These are phyloP conservation scores for Limanda limanda DNA, from an alignment of 2,113 vertebrate species.

Conservation along the genomic window DNA sequence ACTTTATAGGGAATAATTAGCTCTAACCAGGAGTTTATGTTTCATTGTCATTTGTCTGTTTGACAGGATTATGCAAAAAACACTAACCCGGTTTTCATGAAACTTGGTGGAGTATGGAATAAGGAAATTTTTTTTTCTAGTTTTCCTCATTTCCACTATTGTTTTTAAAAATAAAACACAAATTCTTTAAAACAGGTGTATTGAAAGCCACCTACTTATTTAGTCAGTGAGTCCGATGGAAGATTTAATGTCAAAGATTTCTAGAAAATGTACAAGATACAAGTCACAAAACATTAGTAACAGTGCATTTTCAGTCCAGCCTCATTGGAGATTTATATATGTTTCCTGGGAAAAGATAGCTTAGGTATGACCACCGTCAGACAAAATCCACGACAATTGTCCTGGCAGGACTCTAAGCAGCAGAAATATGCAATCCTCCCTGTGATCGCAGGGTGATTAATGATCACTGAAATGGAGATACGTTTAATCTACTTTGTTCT, in stretches of 20 bases:
- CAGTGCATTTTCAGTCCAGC: too few relatives aligned
- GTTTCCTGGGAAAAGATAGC: conserved; percentile 49
- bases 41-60: too few relatives aligned
- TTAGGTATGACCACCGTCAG: conserved; percentile 26
- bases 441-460: conserved; percentile 53
- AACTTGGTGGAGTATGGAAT: too few relatives aligned
- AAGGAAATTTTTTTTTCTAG: too few relatives aligned
- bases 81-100: too few relatives aligned
- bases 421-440: conserved; percentile 54
- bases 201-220: neutral
- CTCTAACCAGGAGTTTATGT: too few relatives aligned
- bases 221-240: neutral
- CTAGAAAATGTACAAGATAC: neutral
- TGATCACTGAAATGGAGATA: conserved; percentile 54
- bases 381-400: conserved; percentile 41
- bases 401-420: conserved; percentile 42
- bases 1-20: too few relatives aligned
- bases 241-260: neutral
- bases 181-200: too few relatives aligned
- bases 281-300: neutral
- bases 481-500: conserved; percentile 66
- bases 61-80: too few relatives aligned
- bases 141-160: too few relatives aligned
- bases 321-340: conserved; percentile 10
- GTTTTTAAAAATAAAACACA: too few relatives aligned